Evolutionary conservation across 2,888 invertebrate genomes (phyloP), one percentile per base, ranked within the genome.

Genomic region (Mythimna ferrago): DNA sequence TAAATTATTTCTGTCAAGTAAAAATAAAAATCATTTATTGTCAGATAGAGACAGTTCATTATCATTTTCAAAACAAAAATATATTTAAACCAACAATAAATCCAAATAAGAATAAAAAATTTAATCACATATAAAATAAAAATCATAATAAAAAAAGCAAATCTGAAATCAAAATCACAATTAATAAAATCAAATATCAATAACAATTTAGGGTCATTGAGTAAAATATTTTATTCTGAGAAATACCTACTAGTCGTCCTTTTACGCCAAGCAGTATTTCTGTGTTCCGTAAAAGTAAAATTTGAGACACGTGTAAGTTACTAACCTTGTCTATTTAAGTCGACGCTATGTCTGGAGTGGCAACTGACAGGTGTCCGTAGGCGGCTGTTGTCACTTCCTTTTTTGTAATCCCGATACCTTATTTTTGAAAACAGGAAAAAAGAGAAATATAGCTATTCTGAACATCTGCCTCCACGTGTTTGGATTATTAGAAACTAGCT

Each of bases 331-430:
- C 19, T 44, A 4, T 6, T n/a, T 21, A 41, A 19, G 56, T 63
- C 10, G 19, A 14, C 7, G 38, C n/a, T 21, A 21, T 26, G 9
- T 35, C 16, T 58, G 21, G 11, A 64, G 41, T 16, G 32, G 19
- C 32, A 63, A 64, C 32, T 16, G 32, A 14, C 32, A 63, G 41
- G 32, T 74, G 75, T 51, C 21, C 3, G 14, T 6, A 58, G 21
- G 1, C 10, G 2, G 1, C 11, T 10, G 41, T 48, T 48, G 62
- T 48, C 63, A 35, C 10, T 35, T 41, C 41, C 16, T 21, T 32
- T 63, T 16, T 16, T 2, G 9, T 62, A 62, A 62, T 4, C n/a
- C 11, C 6, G 3, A 4, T 11, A 16, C 32, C 4, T 5, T n/a
- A 38, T 56, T 16, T 54, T 35, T 7, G 1, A 35, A 51, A 6